A percentile compares a stretch with the other conserved stretches of the same genome.
These are phyloP conservation scores for Syrphus vitripennis DNA, from an alignment of 2,888 invertebrate genomes.

Conservation along the genomic window DNA sequence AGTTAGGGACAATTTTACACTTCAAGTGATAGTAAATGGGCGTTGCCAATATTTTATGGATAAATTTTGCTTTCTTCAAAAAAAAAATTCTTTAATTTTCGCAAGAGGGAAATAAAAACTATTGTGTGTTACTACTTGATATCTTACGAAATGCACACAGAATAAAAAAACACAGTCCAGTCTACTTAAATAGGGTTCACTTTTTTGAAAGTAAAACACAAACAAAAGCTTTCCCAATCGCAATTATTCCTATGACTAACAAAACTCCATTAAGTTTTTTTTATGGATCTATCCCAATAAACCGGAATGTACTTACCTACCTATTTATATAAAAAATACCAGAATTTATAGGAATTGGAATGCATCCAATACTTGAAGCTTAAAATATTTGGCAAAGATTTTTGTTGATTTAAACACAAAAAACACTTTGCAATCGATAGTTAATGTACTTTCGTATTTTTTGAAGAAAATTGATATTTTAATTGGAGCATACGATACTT, in stretches of 20 bases:
- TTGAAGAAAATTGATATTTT: conserved; percentile 6
- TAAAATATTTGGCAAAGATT: conserved; percentile 45
- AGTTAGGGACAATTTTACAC: conserved; percentile 13
- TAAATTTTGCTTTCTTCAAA: neutral
- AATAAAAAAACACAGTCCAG: neutral
- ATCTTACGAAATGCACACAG: neutral
- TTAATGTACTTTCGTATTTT: conserved; percentile 29
- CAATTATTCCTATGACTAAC: too few relatives aligned
- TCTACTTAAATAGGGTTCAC: neutral
- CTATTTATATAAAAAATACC: neutral
- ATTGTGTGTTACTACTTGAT: neutral
- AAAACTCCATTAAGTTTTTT: too few relatives aligned
- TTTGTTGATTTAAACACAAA: conserved; percentile 47
- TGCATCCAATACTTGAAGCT: conserved; percentile 45
- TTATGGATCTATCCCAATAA: neutral
- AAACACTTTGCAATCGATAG: conserved; percentile 58
- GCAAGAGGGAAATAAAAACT: neutral
- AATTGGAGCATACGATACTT: neutral
- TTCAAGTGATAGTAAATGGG: conserved; percentile 22
- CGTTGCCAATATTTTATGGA: conserved; percentile 38
- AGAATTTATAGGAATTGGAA: conserved; percentile 29
- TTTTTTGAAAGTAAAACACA: neutral
- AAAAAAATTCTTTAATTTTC: conserved; percentile 1
- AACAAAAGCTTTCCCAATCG: too few relatives aligned
- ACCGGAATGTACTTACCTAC: neutral